Percentiles rank a stretch among this genome's conserved stretches.
Evolutionary conservation across 1,140 invertebrate genomes (phyloP).

Genomic region (Radopholus similis): DNA sequence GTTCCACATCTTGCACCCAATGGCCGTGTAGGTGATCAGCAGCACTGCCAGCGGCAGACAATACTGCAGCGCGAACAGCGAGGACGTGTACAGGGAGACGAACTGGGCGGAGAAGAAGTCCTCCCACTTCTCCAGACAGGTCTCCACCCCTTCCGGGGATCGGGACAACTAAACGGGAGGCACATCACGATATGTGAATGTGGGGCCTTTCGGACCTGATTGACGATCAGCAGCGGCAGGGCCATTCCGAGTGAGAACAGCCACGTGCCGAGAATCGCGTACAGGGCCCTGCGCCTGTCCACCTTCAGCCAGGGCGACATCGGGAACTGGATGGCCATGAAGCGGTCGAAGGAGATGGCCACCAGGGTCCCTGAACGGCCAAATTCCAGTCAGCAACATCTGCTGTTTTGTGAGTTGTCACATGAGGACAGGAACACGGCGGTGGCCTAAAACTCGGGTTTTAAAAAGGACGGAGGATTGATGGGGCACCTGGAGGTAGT

Average conservation of each 20-base stretch:
- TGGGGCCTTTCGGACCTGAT: slow-evolving; percentile 37
- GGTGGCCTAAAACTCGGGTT: slow-evolving; percentile 36
- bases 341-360: slow-evolving; percentile 52
- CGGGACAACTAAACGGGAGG: neutral
- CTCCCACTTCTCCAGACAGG: slow-evolving; percentile 55
- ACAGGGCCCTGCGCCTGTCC: slow-evolving; percentile 42
- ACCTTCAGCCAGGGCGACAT: slow-evolving; percentile 49
- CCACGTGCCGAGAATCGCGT: slow-evolving; percentile 51
- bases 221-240: slow-evolving; percentile 54
- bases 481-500: slow-evolving; percentile 43
- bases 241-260: slow-evolving; percentile 57
- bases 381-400: too few species aligned
- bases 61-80: slow-evolving; percentile 52
- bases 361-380: slow-evolving; percentile 60
- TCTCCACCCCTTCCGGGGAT: slow-evolving; percentile 34
- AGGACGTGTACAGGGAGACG: slow-evolving; percentile 45
- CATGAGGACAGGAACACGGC: slow-evolving; percentile 57
- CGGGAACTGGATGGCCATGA: slow-evolving; percentile 54
- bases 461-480: neutral
- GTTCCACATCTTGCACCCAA: slow-evolving; percentile 59
- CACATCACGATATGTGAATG: too few species aligned
- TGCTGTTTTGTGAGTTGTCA: too few species aligned
- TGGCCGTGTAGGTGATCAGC: slow-evolving; percentile 56
- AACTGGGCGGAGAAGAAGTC: slow-evolving; percentile 29
- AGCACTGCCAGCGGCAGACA: slow-evolving; percentile 53